phyloP scores from a whole-genome alignment of 1,140 invertebrate species.

The Elymnias hypermnestra region DNA sequence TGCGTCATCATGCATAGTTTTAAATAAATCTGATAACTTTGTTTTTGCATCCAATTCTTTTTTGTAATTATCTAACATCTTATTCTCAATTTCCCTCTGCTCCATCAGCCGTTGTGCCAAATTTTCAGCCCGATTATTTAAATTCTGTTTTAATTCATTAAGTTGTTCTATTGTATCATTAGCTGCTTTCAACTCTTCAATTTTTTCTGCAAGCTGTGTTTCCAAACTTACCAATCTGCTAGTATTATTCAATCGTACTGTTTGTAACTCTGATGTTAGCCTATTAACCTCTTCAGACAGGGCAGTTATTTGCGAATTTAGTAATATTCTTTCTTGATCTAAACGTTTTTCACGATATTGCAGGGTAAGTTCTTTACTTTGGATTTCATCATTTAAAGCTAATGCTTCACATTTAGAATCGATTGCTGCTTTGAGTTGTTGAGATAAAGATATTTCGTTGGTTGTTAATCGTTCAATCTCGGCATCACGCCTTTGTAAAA shows the following conservation, averaged over 20 bases:
- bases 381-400: constrained; percentile 86
- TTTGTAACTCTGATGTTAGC: constrained; percentile 85
- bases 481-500: constrained; percentile 81
- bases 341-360: constrained; percentile 89
- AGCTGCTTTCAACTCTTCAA: constrained; percentile 84
- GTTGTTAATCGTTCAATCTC: constrained; percentile 83
- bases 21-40: constrained; percentile 90
- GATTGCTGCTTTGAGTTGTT: constrained; percentile 82
- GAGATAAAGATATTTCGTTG: constrained; percentile 79
- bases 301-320: constrained; percentile 85
- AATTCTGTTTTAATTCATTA: constrained; percentile 80
- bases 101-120: constrained; percentile 85
- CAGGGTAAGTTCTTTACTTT: constrained; percentile 85
- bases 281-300: constrained; percentile 86
- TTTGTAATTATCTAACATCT: constrained; percentile 88
- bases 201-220: constrained; percentile 85
- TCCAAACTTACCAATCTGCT: constrained; percentile 84
- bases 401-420: constrained; percentile 89
- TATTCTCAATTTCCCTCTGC: constrained; percentile 83
- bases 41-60: constrained; percentile 90
- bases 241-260: constrained; percentile 84
- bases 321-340: constrained; percentile 85
- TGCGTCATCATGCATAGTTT: constrained; percentile 85
- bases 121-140: constrained; percentile 83
- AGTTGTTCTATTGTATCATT: constrained; percentile 80